A percentile compares a stretch with the other conserved stretches of the same genome.
Evolutionary conservation across 1,140 invertebrate species (phyloP).

Genomic region (Bombus waltoni): DNA sequence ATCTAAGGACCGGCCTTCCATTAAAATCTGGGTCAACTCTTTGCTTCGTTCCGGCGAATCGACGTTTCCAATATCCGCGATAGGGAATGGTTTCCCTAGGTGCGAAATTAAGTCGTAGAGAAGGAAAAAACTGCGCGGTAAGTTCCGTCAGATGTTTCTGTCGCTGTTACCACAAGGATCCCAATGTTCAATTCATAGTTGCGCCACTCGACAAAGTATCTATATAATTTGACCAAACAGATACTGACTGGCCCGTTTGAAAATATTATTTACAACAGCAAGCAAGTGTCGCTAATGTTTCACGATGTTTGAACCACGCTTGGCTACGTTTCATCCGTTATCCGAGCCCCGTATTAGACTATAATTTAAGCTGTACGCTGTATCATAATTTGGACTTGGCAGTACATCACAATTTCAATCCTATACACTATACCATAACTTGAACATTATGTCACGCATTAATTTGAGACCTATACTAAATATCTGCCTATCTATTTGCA

Average conservation of each 20-base stretch:
- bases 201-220: too few species aligned
- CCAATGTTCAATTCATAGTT: neutral
- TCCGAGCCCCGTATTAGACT: too few species aligned
- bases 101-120: conserved; percentile 33
- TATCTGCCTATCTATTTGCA: accelerated
- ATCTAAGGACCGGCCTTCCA: conserved; percentile 55
- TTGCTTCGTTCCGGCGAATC: conserved; percentile 42
- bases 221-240: too few species aligned
- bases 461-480: neutral
- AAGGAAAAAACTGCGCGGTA: neutral
- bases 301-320: neutral
- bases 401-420: neutral
- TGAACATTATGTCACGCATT: neutral
- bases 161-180: neutral
- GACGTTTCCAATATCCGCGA: conserved; percentile 62
- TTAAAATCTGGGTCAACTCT: conserved; percentile 64
- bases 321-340: too few species aligned
- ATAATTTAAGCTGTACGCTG: too few species aligned
- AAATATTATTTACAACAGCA: too few species aligned
- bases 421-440: neutral
- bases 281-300: neutral
- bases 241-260: too few species aligned
- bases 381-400: neutral
- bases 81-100: conserved; percentile 18
- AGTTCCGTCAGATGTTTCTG: neutral